These are phyloP conservation scores for Linnaemya vulpina DNA, from an alignment of 2,888 invertebrate species.

Conservation along the genomic window DNA sequence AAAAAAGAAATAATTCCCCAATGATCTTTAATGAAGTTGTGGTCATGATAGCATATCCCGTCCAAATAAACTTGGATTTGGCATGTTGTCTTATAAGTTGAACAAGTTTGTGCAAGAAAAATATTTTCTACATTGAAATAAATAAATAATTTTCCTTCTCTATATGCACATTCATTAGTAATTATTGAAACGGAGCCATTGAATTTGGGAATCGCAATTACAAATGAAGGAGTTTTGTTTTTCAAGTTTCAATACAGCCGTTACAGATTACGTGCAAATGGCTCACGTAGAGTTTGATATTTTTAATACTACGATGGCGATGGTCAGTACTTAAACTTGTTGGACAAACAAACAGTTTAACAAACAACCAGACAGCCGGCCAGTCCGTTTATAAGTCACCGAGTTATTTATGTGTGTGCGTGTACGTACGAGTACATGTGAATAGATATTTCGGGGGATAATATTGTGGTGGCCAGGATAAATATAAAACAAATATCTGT, in stretches of 20 bases:
- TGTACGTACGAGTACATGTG: no score
- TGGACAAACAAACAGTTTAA: conserved; percentile 21
- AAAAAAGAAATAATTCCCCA: no score
- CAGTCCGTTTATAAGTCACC: conserved; percentile 44
- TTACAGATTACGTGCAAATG: conserved; percentile 69
- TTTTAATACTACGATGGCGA: conserved; percentile 31
- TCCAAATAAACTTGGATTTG: no score
- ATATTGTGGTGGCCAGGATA: conserved; percentile 61
- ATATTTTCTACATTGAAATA: not conserved
- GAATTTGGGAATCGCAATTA: not conserved
- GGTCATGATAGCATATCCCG: no score
- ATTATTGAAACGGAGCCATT: no score
- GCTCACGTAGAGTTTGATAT: conserved; percentile 46
- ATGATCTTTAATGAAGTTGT: no score
- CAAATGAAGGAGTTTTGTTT: conserved; percentile 55
- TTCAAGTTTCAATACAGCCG: conserved; percentile 53
- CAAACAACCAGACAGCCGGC: not conserved
- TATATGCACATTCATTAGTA: no score
- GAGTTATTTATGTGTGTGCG: not conserved
- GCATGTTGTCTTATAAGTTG: no score
- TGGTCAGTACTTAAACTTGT: conserved; percentile 14
- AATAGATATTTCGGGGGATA: not conserved
- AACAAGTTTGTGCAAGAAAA: no score
- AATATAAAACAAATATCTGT: conserved; percentile 71
- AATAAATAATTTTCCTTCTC: no score